Base-by-base conservation (phyloP, 2,113 vertebrate species). In the Hiodon alosoides region DNA sequence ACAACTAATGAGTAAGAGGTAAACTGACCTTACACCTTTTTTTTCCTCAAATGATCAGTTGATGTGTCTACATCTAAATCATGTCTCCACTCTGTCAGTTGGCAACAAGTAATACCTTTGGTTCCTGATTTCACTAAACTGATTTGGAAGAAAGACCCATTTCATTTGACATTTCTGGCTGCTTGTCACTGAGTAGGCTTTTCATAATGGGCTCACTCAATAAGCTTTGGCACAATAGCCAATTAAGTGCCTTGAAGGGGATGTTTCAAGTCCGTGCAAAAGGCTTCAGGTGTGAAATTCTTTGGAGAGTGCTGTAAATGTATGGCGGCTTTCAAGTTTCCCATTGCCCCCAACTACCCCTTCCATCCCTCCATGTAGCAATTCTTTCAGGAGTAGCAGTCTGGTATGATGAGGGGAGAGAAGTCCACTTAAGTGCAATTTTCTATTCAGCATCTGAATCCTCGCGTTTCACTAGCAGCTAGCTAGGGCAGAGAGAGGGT, bases 241-340 rank as follows among this genome's bases (percentile, higher is more conserved):
- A 97, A 97, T 98, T 98, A 97, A 98, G 97, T 93, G 93, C 91
- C 95, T 94, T 96, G 93, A 96, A 98, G 96, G 95, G 94, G 93
- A 90, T 94, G 91, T 93, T 95, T 94, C 92, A 94, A 90, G 93
- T 90, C 90, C 86, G 92, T 77, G 90, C 93, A 92, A 90, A 97
- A 95, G 93, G 94, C 94, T 98, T 99, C 97, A 99, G 97, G 96
- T 99, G 96, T 97, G 95, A 97, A 99, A 95, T 91, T 92, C 94
- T 95, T 90, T 93, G 95, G 96, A 98, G 95, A 96, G 95, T 93
- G 91, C 94, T 95, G 94, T 92, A 96, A 95, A 96, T 95, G 94
- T 95, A 90, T 94, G 93, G 93, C 91, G 92, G 94, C 94, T 98
- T 98, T 98, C 94, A 98, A 94, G 91, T 92, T 92, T 87, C 86